Percentiles rank a stretch among this genome's conserved stretches.
phyloP scores from a whole-genome alignment of 2,888 invertebrate species.

The Mantis religiosa region DNA sequence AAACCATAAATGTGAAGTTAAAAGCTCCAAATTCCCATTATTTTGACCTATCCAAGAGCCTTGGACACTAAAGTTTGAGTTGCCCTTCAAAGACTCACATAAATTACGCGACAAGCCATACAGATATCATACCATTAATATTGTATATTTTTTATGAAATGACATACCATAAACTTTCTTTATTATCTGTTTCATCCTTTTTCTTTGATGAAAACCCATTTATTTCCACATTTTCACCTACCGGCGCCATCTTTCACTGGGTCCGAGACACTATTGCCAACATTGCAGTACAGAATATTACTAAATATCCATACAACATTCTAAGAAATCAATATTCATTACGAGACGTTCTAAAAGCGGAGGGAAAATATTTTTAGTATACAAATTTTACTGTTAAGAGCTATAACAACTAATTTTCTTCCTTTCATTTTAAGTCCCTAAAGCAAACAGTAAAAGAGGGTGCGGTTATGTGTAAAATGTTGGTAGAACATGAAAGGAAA shows the following conservation, averaged over 20 bases:
- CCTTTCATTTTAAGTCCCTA: not conserved
- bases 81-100: not conserved
- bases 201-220: slow-evolving; percentile 45
- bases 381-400: not conserved
- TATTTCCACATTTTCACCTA: slow-evolving; percentile 29
- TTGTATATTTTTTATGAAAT: not conserved
- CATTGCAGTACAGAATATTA: not conserved
- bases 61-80: not conserved
- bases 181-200: slow-evolving; percentile 58
- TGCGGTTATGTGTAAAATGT: not conserved
- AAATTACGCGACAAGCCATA: not conserved
- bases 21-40: not conserved
- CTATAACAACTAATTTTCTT: not conserved
- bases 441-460: not conserved
- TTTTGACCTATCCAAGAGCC: slow-evolving; percentile 15
- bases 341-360: not conserved
- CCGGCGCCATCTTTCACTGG: slow-evolving; percentile 34
- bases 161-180: slow-evolving; percentile 62
- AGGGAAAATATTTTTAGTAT: not conserved
- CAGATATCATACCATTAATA: not conserved
- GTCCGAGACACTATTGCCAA: not conserved
- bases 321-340: not conserved
- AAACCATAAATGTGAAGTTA: too few relatives aligned
- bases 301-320: not conserved
- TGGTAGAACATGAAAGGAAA: not conserved